Evolutionary conservation across 30 jellyfish, hydroid and myxozoan species (phyloP).

Genomic region (Cassiopea xamachana): DNA sequence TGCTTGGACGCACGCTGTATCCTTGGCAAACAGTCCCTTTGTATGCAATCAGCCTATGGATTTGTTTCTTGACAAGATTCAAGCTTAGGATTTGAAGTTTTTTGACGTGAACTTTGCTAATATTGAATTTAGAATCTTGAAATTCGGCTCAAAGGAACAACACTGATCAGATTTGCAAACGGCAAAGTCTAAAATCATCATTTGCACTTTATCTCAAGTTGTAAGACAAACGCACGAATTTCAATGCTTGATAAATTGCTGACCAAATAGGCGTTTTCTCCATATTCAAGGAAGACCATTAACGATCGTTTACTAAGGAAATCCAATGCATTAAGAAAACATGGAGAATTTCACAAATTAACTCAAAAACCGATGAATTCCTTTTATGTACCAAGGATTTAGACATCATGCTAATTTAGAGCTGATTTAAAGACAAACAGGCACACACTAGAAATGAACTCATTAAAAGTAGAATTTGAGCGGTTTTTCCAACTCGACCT

Average conservation of each 20-base stretch:
- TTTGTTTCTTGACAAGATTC: conserved; percentile 59
- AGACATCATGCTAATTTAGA: background rate
- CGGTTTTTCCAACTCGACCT: background rate
- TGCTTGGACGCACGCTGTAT: conserved; percentile 7
- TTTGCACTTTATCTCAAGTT: conserved; percentile 55
- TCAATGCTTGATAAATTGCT: conserved; percentile 7
- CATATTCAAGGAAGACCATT: conserved; percentile 14
- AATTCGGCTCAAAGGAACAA: conserved; percentile 37
- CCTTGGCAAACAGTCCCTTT: conserved; percentile 42
- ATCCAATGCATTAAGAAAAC: conserved; percentile 39
- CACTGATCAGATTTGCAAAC: conserved; percentile 31
- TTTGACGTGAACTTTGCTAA: conserved; percentile 27
- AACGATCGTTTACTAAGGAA: conserved; percentile 40
- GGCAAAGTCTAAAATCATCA: conserved; percentile 31
- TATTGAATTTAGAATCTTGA: conserved; percentile 38
- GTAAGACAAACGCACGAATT: conserved; percentile 31
- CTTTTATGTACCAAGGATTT: background rate
- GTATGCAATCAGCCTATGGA: conserved; percentile 44
- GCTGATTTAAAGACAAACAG: background rate
- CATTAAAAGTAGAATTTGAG: background rate
- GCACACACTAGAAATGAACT: conserved; percentile 7
- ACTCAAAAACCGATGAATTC: conserved; percentile 43
- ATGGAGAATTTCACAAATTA: conserved; percentile 44
- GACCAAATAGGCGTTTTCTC: conserved; percentile 23
- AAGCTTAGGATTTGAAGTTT: conserved; percentile 36